phyloP scores from a whole-genome alignment of 2,888 invertebrate species.

The Acleris sparsana region DNA sequence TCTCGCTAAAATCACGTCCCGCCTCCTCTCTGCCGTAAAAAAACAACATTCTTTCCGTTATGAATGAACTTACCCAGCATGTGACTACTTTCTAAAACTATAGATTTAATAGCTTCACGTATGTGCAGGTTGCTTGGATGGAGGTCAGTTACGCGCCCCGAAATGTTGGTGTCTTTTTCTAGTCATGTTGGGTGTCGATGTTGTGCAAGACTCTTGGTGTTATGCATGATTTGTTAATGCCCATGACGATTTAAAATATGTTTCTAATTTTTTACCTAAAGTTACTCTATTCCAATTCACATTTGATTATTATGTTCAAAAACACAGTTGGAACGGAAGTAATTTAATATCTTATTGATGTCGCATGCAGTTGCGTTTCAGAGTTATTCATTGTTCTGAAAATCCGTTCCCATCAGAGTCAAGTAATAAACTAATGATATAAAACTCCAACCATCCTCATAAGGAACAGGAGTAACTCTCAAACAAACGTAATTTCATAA shows the following conservation, averaged over 20 bases:
- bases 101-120: conserved; percentile 59
- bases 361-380: conserved; percentile 31
- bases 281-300: conserved; percentile 3
- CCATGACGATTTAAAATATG: background rate
- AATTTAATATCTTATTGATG: conserved; percentile 17
- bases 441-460: background rate
- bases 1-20: conserved; percentile 4
- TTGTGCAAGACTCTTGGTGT: conserved; percentile 46
- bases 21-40: background rate
- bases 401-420: background rate
- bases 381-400: background rate
- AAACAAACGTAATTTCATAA: too few relatives aligned
- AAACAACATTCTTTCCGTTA: conserved; percentile 4
- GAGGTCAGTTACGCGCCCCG: conserved; percentile 80
- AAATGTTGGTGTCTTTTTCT: conserved; percentile 55
- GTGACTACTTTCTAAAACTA: conserved; percentile 22
- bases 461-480: too few relatives aligned
- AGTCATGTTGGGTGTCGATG: conserved; percentile 47
- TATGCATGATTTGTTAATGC: conserved; percentile 35
- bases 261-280: conserved; percentile 6
- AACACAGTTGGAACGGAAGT: background rate
- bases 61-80: conserved; percentile 21
- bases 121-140: conserved; percentile 85
- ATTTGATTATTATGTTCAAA: background rate
- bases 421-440: background rate